Base-by-base conservation (phyloP, 2,797 vertebrate species). In the Malurus splendens region DNA sequence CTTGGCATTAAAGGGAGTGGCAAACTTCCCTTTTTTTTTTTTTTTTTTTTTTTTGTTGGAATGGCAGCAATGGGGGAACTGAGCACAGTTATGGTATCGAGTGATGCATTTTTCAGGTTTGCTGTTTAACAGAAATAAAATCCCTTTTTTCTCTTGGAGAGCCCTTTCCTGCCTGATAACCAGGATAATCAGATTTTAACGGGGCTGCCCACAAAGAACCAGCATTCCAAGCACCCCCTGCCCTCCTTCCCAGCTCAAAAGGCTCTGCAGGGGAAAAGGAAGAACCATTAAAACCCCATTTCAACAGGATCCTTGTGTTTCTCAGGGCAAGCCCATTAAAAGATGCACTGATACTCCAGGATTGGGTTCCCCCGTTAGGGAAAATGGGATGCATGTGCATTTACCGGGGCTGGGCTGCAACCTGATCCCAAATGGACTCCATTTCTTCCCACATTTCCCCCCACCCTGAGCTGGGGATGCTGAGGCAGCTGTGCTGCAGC, bases 111-210 rank as follows among this genome's bases (percentile, higher is more conserved):
- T 42, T 92, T 79, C 48, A 51, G 42, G n/a, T 88, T 33, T 72
- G 44, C 65, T 78, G 51, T 68, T 60, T 45, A 61, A 85, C 0
- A 38, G 45, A 54, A 56, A 36, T 74, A 23, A 65, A 30, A 30
- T 8, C 7, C 55, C 67, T 32, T 14, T 22, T 60, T 67, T 22
- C 56, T 62, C 52, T 73, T 4, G 2, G 27, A 76, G 45, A 65
- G 61, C 61, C 62, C 90, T 68, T 86, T 74, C n/a, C 67, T 47
- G 68, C 22, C 78, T 61, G 75, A 92, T 87, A 67, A 89, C 39
- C 27, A 22, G 19, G 14, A 24, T 74, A 87, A 94, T 95, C 76
- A 81, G 33, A 52, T 90, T 89, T 82, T 80, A 72, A 93, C 75
- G 23, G 62, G 27, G 62, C 66, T 76, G 79, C 64, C 77, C 86